Conservation (phyloP, 2,888 invertebrate genomes). For the Trisateles emortualis region DNA sequence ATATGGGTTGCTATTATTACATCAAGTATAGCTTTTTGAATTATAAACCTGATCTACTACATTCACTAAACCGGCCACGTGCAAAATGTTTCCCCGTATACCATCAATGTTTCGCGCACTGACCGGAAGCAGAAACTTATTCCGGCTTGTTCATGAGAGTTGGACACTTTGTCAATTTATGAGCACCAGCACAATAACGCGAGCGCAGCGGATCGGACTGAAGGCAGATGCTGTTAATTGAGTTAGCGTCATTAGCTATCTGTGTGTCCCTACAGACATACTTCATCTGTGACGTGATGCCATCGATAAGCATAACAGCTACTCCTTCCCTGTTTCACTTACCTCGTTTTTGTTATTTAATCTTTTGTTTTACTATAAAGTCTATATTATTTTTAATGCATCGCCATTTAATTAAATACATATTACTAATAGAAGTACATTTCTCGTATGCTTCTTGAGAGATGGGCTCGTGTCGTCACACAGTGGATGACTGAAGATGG, state of each 20-base stretch:
- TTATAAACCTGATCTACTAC: too few relatives aligned
- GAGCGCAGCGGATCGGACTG: slow-evolving; percentile 63
- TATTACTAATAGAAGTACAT: too few relatives aligned
- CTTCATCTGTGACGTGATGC: slow-evolving; percentile 9
- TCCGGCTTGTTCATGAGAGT: slow-evolving; percentile 80
- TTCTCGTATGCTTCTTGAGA: too few relatives aligned
- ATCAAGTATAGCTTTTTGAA: too few relatives aligned
- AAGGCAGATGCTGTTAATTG: slow-evolving; percentile 75
- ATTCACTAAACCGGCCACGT: slow-evolving; percentile 6
- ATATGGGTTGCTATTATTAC: too few relatives aligned
- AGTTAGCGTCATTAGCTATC: slow-evolving; percentile 59
- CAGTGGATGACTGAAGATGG: too few relatives aligned
- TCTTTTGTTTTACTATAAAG: too few relatives aligned
- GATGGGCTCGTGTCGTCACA: too few relatives aligned
- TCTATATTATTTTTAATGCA: too few relatives aligned
- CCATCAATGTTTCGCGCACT: slow-evolving; percentile 70
- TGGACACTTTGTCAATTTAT: slow-evolving; percentile 87
- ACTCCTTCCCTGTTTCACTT: background rate
- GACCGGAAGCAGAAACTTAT: slow-evolving; percentile 85
- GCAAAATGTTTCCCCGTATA: slow-evolving; percentile 50
- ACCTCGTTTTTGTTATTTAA: too few relatives aligned
- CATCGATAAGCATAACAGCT: background rate
- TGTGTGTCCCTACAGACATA: slow-evolving; percentile 30
- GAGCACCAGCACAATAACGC: slow-evolving; percentile 70
- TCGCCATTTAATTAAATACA: too few relatives aligned